Base-by-base conservation (phyloP, 2,888 invertebrate genomes). In the Cataglyphis cursor region DNA sequence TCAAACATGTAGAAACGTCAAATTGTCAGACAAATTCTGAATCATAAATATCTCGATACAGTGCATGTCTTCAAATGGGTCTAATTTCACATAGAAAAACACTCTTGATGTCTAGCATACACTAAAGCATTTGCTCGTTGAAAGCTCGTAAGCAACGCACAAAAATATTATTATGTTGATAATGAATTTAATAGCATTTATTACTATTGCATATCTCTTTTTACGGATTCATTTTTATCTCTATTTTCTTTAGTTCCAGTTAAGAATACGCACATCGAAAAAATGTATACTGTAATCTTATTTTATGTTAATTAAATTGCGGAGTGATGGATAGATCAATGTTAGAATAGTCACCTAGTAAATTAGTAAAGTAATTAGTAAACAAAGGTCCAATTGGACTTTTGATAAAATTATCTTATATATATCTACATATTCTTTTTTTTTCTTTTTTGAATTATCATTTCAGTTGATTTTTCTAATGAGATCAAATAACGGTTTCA, bases 131-230 rank as follows among this genome's bases (percentile, higher is more conserved):
- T 76, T 76, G n/a, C 54, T 62, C 76, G 28, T 75, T 59, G 35
- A 81, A 70, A 83, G 66, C 54, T 61, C 51, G 41, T 65, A 75
- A 74, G 76, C 76, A 57, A 81, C n/a, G 59, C 59, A 18, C 59
- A 35, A 59, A 41, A 18, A 44, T 73, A 76, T 76, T 38, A 76
- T 76, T 41, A 66, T 12, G 41, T 75, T 38, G 51, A 68, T 75
- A 76, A 76, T 41, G 41, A 76, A 68, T 76, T 59, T 44, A 41
- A 18, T 57, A 44, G 8, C 12, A 12, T 76, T 41, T 57, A 70
- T 28, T 5, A 66, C 21, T 44, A 21, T 28, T 18, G 66, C 66
- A 48, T 28, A 24, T 51, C 6, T 48, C 48, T 35, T 12, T 57
- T 70, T 51, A 72, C 4, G 31, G 21, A 44, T 8, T n/a, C 15